Conservation (phyloP, 2,888 invertebrate species). For the Heterodera filipjevi region DNA sequence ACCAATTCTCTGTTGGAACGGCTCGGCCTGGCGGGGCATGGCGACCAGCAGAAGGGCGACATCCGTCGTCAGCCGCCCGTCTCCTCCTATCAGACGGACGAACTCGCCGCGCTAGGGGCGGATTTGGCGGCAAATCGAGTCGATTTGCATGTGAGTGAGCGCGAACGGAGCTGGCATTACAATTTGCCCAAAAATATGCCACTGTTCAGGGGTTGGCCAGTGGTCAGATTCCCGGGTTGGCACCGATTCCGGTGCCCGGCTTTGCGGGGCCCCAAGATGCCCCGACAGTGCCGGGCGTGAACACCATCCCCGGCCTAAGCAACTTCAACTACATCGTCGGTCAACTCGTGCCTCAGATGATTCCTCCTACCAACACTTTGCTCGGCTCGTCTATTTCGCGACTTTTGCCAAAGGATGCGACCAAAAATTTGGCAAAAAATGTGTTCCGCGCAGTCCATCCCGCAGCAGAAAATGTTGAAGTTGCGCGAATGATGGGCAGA, state of each 20-base stretch:
- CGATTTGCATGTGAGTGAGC: constrained; percentile 47
- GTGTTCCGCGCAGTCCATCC: constrained; percentile 64
- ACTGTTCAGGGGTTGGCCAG: constrained; percentile 48
- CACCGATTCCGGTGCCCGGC: constrained; percentile 63
- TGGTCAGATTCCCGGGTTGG: constrained; percentile 62
- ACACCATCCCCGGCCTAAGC: constrained; percentile 66
- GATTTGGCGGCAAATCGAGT: constrained; percentile 61
- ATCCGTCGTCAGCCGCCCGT: constrained; percentile 48
- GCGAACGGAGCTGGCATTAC: background rate
- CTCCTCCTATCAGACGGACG: constrained; percentile 53
- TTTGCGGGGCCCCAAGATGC: constrained; percentile 61
- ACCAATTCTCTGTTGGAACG: constrained; percentile 60
- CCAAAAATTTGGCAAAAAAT: constrained; percentile 65
- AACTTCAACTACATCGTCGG: constrained; percentile 66
- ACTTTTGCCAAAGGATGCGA: constrained; percentile 64
- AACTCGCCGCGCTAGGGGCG: constrained; percentile 56
- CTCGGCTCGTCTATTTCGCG: constrained; percentile 65
- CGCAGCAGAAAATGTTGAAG: constrained; percentile 64
- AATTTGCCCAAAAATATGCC: background rate
- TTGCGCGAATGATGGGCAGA: constrained; percentile 66
- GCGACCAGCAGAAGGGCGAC: constrained; percentile 32
- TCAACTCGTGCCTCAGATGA: constrained; percentile 65
- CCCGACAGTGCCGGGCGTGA: constrained; percentile 65
- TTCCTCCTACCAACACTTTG: constrained; percentile 65
- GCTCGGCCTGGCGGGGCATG: constrained; percentile 50